Percentiles rank a stretch among this genome's conserved stretches.
Conservation (phyloP, 2,888 invertebrate species). For the Diaprepes abbreviatus region DNA sequence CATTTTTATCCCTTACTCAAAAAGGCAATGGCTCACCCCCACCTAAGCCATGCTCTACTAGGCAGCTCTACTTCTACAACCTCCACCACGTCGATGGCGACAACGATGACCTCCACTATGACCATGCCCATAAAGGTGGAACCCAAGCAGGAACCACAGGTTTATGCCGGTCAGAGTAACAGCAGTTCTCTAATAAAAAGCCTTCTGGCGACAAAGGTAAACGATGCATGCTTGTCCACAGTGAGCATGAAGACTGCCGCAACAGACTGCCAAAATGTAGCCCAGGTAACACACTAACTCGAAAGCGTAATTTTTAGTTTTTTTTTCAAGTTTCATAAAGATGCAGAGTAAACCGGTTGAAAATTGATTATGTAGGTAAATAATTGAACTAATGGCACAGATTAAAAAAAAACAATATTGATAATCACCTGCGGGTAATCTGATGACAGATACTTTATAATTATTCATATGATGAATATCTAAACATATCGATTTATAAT, state of each 20-base stretch:
- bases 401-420: too few species aligned
- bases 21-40: constrained; percentile 74
- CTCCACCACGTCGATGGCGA: constrained; percentile 52
- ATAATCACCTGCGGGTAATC: too few species aligned
- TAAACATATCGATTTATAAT: too few species aligned
- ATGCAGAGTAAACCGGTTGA: too few species aligned
- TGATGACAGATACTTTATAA: too few species aligned
- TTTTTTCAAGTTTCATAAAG: too few species aligned
- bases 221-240: constrained; percentile 65
- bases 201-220: constrained; percentile 94
- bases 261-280: constrained; percentile 70
- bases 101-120: constrained; percentile 36
- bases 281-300: constrained; percentile 69
- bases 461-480: too few species aligned
- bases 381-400: too few species aligned
- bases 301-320: constrained; percentile 24
- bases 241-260: constrained; percentile 63
- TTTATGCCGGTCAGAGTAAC: constrained; percentile 28
- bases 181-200: constrained; percentile 90
- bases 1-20: constrained; percentile 39
- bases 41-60: constrained; percentile 74
- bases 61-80: constrained; percentile 61
- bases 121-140: constrained; percentile 16
- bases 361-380: too few species aligned
- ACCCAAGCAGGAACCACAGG: constrained; percentile 38